phyloP scores from a whole-genome alignment of 2,888 invertebrate genomes.

The Melikaiella ostensackeni region DNA sequence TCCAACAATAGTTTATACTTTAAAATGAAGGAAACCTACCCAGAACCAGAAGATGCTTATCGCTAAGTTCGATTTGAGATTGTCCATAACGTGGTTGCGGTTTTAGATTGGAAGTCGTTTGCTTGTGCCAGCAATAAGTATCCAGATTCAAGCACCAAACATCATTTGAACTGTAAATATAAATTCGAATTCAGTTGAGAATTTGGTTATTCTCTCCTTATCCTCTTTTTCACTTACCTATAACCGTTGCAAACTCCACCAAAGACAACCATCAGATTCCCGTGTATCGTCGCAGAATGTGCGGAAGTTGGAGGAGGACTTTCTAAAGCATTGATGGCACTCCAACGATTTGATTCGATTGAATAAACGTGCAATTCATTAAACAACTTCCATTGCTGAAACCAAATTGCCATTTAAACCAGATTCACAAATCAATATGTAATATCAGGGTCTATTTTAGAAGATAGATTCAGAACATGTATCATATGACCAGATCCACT shows the following conservation, averaged over 20 bases:
- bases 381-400: conserved; percentile 87
- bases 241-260: conserved; percentile 80
- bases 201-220: neutral
- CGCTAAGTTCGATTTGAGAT: conserved; percentile 90
- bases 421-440: neutral
- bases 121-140: conserved; percentile 87
- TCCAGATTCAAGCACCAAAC: conserved; percentile 92
- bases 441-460: too few relatives aligned
- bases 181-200: conserved; percentile 1
- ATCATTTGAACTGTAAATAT: conserved; percentile 83
- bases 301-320: conserved; percentile 92
- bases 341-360: conserved; percentile 89
- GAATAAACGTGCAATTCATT: conserved; percentile 95
- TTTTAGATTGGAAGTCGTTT: conserved; percentile 83
- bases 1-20: neutral
- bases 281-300: conserved; percentile 93
- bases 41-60: conserved; percentile 87
- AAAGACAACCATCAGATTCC: conserved; percentile 90
- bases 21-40: conserved; percentile 72
- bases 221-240: conserved; percentile 62
- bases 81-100: conserved; percentile 95
- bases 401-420: conserved; percentile 47
- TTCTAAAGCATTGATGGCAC: conserved; percentile 80
- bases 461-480: too few relatives aligned
- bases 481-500: too few relatives aligned